phyloP scores from a whole-genome alignment of 2,888 invertebrate genomes.

The Mantis religiosa region DNA sequence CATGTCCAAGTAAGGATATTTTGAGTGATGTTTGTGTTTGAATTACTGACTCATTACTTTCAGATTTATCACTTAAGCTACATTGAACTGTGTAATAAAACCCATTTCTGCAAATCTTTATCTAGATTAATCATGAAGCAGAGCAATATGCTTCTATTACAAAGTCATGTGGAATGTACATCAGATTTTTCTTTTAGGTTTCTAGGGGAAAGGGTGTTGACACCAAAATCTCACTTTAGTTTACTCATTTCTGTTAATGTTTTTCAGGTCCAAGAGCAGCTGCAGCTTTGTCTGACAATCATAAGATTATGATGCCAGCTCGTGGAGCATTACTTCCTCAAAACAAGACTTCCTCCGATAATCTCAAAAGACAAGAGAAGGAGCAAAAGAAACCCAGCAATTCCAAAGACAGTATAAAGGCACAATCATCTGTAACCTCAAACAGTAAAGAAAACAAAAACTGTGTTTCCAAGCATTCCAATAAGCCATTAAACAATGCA shows the following conservation, averaged over 20 bases:
- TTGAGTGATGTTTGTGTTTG: too few relatives aligned
- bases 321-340: neutral
- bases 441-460: neutral
- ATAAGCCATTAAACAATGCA: neutral
- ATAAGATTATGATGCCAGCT: conserved; percentile 26
- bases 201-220: too few relatives aligned
- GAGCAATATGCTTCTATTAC: too few relatives aligned
- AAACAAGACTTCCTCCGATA: neutral
- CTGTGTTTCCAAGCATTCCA: neutral
- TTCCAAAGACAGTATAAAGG: neutral
- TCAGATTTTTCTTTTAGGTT: too few relatives aligned
- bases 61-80: too few relatives aligned
- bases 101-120: too few relatives aligned
- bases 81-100: too few relatives aligned
- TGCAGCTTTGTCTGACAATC: conserved; percentile 17
- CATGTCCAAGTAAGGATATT: too few relatives aligned
- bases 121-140: too few relatives aligned
- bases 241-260: neutral
- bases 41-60: too few relatives aligned
- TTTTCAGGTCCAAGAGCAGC: conserved; percentile 27
- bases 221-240: too few relatives aligned
- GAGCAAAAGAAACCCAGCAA: neutral
- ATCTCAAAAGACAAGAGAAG: neutral
- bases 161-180: too few relatives aligned
- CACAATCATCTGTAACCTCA: neutral